Conservation (phyloP, 1,140 invertebrate genomes). For the Colletes gigas region DNA sequence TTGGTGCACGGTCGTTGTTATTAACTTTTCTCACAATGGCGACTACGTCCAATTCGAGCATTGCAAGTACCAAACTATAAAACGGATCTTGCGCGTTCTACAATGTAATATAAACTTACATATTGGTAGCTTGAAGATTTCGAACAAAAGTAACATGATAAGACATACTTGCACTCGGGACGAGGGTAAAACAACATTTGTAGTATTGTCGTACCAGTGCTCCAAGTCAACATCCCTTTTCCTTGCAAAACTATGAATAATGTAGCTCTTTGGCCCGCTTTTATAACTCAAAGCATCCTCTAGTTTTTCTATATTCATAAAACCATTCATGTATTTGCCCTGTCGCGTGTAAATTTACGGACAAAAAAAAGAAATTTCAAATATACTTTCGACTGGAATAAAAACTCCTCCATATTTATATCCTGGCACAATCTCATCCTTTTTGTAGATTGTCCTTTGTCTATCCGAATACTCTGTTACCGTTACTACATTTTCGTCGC, state of each 20-base stretch:
- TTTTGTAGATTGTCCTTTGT: constrained; percentile 39
- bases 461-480: constrained; percentile 37
- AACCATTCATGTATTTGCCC: neutral
- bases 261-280: constrained; percentile 44
- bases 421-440: constrained; percentile 57
- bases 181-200: constrained; percentile 48
- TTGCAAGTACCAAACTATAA: constrained; percentile 61
- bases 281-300: constrained; percentile 42
- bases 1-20: constrained; percentile 36
- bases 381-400: constrained; percentile 55
- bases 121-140: constrained; percentile 5
- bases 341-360: neutral
- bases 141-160: neutral
- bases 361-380: neutral
- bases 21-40: constrained; percentile 62
- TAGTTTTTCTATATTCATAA: constrained; percentile 40
- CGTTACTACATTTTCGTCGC: neutral
- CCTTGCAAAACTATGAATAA: constrained; percentile 52
- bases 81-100: constrained; percentile 40
- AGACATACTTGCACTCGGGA: constrained; percentile 9
- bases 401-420: constrained; percentile 64
- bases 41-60: constrained; percentile 53
- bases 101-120: neutral
- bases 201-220: constrained; percentile 32
- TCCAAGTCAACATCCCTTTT: constrained; percentile 50